Evolutionary conservation across 2,888 invertebrate genomes (phyloP).

Genomic region (Oegoconia quadripuncta): DNA sequence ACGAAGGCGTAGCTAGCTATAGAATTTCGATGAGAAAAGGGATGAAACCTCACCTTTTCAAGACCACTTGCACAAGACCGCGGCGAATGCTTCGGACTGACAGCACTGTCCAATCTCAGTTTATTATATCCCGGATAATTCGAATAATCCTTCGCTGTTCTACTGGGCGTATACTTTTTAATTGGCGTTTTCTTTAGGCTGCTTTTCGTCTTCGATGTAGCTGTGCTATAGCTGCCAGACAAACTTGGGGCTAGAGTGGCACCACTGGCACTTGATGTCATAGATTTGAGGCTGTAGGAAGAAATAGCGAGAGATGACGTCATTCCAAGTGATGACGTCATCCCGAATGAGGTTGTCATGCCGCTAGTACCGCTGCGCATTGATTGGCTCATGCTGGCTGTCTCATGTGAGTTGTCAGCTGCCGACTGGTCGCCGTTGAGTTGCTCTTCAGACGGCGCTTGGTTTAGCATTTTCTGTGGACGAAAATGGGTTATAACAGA

Average conservation of each 20-base stretch:
- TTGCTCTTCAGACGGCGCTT: conserved; percentile 67
- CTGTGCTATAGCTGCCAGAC: conserved; percentile 58
- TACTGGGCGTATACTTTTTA: conserved; percentile 60
- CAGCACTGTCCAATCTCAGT: conserved; percentile 67
- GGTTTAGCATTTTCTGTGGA: conserved; percentile 66
- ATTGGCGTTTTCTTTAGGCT: conserved; percentile 65
- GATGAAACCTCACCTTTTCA: conserved; percentile 50
- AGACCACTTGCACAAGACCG: conserved; percentile 40
- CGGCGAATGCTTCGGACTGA: conserved; percentile 71
- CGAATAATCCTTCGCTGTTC: conserved; percentile 48
- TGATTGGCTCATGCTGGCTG: conserved; percentile 58
- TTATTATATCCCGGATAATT: conserved; percentile 70
- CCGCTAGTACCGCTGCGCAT: conserved; percentile 50
- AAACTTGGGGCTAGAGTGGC: conserved; percentile 61
- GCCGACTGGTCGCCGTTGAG: conserved; percentile 55
- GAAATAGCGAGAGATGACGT: conserved; percentile 61
- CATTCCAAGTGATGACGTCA: conserved; percentile 61
- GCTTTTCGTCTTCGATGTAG: conserved; percentile 63
- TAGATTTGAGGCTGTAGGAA: conserved; percentile 63
- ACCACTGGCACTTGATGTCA: conserved; percentile 57
- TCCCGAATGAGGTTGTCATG: conserved; percentile 36
- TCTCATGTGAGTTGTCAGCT: conserved; percentile 47
- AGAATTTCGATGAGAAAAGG: too few species aligned
- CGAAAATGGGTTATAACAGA: too few species aligned
- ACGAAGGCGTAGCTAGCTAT: too few species aligned